Base-by-base conservation (phyloP, 2,113 vertebrate species). In the Chaetodon trifascialis region DNA sequence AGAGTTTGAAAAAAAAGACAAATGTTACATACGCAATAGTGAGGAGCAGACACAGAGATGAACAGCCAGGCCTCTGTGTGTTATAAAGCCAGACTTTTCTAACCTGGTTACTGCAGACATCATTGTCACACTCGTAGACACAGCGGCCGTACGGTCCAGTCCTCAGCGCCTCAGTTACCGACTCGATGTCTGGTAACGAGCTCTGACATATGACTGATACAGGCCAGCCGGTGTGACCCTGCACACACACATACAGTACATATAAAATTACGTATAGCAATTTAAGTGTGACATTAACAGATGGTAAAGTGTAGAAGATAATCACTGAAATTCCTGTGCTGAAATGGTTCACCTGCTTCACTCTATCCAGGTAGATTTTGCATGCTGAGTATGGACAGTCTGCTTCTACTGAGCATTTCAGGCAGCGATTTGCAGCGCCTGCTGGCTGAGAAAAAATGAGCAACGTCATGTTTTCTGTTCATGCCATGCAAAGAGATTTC, bases 81-180 rank as follows among this genome's bases (percentile, higher is more conserved):
- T 38, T 55, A 11, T 15, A 12, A 56, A 40, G 15, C 21, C 15
- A 12, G 23, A 21, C 51, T 71, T 44, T 59, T 69, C 79, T 59
- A 64, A 96, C 96, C 96, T 97, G 96, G 84, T 97, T 96, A 77
- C 90, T 94, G 86, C 95, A 96, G 38, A 97, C 96, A 7, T 97
- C 96, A 5, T 97, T 97, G 90, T 97, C 96, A 86, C 96, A 97
- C 60, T 95, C 90, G 19, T 96, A 97, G 42, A 97, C 95, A 56
- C 96, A 97, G 86, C 96, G 95, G 14, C 96, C 96, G 2, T 97
- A 97, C 0, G 96, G 96, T 59, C 96, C 96, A 0, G 82, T 90
- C 73, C 56, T 91, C 77, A 97, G 88, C 0, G 95, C 96, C 68
- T 95, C 93, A 0, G 94, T 95, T 73, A 96, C 93, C 0, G 96